These are phyloP conservation scores for Leuctra nigra DNA, from an alignment of 2,888 invertebrate species.

Conservation along the genomic window DNA sequence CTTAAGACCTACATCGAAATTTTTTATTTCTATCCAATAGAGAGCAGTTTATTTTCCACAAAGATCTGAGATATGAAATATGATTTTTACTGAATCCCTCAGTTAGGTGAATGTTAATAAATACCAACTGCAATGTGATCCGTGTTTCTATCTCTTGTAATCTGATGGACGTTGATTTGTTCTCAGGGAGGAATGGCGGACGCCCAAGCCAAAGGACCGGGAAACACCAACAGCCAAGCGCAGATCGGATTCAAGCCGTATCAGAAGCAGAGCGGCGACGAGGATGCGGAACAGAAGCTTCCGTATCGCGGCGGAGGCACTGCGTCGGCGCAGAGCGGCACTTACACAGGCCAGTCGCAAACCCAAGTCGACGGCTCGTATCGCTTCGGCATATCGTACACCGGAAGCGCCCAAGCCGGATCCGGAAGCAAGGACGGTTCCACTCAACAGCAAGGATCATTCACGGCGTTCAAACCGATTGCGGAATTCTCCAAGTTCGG, in stretches of 20 bases:
- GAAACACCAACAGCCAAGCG: slow-evolving; percentile 80
- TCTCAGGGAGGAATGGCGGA: slow-evolving; percentile 75
- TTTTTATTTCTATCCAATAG: too few species aligned
- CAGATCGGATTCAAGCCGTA: slow-evolving; percentile 80
- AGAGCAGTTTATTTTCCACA: too few species aligned
- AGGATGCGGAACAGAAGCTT: slow-evolving; percentile 42
- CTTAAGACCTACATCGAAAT: too few species aligned
- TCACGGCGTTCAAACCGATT: slow-evolving; percentile 31
- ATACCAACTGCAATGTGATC: too few species aligned
- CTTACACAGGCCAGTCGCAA: slow-evolving; percentile 70
- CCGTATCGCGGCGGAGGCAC: slow-evolving; percentile 70
- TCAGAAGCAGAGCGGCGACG: slow-evolving; percentile 45
- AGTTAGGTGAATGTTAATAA: too few species aligned
- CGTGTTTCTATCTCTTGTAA: too few species aligned
- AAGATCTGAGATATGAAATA: too few species aligned
- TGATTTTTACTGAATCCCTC: too few species aligned
- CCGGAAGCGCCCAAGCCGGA: slow-evolving; percentile 76
- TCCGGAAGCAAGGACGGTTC: slow-evolving; percentile 46
- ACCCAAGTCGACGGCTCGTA: slow-evolving; percentile 77
- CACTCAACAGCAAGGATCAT: slow-evolving; percentile 34
- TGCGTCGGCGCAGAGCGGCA: slow-evolving; percentile 71
- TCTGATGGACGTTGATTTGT: too few species aligned
- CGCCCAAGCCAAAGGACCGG: slow-evolving; percentile 77
- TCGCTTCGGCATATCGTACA: slow-evolving; percentile 67
- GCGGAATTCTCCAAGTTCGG: neutral